Percentiles rank a stretch among this genome's conserved stretches.
Evolutionary conservation across 92 coral and sea anemone species (phyloP).

Genomic region (Zoanthus solanderi): DNA sequence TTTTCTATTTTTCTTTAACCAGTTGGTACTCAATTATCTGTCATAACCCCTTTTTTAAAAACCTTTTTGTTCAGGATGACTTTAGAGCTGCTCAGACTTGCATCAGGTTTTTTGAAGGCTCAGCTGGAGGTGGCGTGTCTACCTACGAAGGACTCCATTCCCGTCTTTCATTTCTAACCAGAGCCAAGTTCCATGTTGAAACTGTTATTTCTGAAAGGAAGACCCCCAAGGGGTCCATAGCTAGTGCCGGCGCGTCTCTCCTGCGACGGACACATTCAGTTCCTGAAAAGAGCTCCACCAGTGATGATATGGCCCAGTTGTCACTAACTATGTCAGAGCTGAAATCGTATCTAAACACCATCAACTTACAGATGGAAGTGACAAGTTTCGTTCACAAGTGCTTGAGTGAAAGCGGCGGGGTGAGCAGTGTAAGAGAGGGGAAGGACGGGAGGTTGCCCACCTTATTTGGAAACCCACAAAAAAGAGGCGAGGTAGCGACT

Average conservation of each 20-base stretch:
- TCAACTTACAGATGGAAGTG: conserved; percentile 90
- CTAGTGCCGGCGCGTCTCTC: conserved; percentile 84
- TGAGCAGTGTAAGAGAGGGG: conserved; percentile 54
- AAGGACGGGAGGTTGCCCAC: conserved; percentile 78
- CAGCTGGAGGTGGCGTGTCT: conserved; percentile 77
- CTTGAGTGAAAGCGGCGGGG: conserved; percentile 71
- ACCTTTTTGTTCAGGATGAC: conserved; percentile 72
- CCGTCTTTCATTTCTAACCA: conserved; percentile 80
- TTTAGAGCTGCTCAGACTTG: conserved; percentile 99
- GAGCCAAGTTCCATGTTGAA: conserved; percentile 89
- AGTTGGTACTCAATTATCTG: no score
- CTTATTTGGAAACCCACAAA: conserved; percentile 88
- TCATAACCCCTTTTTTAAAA: neutral
- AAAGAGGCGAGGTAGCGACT: conserved; percentile 83
- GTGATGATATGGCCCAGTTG: conserved; percentile 76
- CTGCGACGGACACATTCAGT: conserved; percentile 66
- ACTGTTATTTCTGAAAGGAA: conserved; percentile 87
- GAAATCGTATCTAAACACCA: conserved; percentile 85
- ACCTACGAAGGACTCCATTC: conserved; percentile 86
- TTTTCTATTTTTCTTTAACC: neutral
- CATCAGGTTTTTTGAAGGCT: conserved; percentile 92
- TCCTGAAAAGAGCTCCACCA: conserved; percentile 55
- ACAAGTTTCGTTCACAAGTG: conserved; percentile 89
- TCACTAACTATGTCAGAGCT: conserved; percentile 87
- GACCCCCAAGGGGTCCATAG: conserved; percentile 85